Base-by-base conservation (phyloP, 2,888 invertebrate species). In the Sialis lutaria region DNA sequence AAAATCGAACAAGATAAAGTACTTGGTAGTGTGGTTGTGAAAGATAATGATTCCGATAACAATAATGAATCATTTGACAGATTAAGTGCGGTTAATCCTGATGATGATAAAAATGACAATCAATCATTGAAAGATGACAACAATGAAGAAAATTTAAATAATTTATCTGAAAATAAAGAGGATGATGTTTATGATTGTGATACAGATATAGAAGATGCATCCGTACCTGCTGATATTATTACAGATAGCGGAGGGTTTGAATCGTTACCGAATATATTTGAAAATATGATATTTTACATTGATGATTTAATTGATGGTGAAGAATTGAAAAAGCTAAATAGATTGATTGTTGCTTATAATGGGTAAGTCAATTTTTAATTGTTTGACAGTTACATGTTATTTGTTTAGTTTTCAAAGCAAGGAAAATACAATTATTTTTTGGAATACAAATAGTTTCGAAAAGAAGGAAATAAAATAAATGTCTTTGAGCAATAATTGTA, bases 291-390 rank as follows among this genome's bases (percentile, higher is more conserved):
- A 45, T 74, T 79, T 59, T 67, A 65, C 47, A 53, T 78, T 12
- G 64, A 63, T 53, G 58, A 61, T 5, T 59, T 61, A 43, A 63
- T 68, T 44, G 60, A 59, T 41, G 56, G 58, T 3, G 55, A 57
- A 6, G 58, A 60, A 47, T 59, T 65, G 46, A 56, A 56, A 49
- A 55, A 57, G 42, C 52, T 71, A 40, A 54, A 55, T 44, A 61
- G 75, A 48, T 76, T 77, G 58, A 67, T 82, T 45, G 62, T 64
- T 43, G 81, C 79, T 1, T 79, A 77, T 61, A 72, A 75, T 42
- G 82, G 81, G 59, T 70, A 67, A 47, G 58, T 64, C 8, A 47
- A 62, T 8, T 50, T 22, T 22, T 22, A 22, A 22, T 22, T 22
- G 2, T 22, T 22, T 22, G 22, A 22, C 22, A 22, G 22, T 22